Evolutionary conservation across 1,140 invertebrate species (phyloP), one percentile per base, ranked within the genome.

Genomic region (Bradysia coprophila): DNA sequence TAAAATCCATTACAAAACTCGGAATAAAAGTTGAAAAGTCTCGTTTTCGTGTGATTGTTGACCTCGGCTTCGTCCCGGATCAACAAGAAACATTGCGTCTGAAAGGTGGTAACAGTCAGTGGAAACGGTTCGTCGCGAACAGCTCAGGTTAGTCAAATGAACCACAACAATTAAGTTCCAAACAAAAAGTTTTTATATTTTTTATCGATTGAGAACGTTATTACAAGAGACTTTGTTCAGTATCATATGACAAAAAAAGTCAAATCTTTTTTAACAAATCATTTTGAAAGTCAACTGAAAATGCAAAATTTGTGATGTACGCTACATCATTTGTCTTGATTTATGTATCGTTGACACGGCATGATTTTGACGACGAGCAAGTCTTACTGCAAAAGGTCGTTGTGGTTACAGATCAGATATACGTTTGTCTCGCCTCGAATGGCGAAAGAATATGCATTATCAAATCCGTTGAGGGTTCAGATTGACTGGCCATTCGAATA

Each of bases 341-440:
- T 5, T 13, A 15, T 4, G n/a, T 34, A 13, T 16, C 32, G 18
- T 15, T 3, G 4, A 16, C 18, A 11, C 32, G n/a, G 4, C 32
- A 34, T 34, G 18, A 16, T 34, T 34, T 34, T 13, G 90, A 96
- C 58, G 91, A 95, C 57, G 90, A 95, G 55, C 91, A 96, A 67
- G 82, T 98, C 34, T 97, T 98, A 59, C 81, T 98, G 22, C 93
- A 98, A 61, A 94, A 95, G 70, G 85, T 97, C 31, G 87, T 96
- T 13, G 90, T 92, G 3, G 90, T 97, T 57, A 93, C 90, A 4
- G 88, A 95, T 65, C 86, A 90, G 45, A 59, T 98, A 1, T 96
- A 92, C 62, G 87, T 98, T 8, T 65, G 93, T 41, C 63, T 94
- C 13, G 92, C 93, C 11, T 95, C 92, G 1, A 95, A 91, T 65